Base-by-base conservation (phyloP, 2,888 invertebrate genomes). In the Metellina segmentata region DNA sequence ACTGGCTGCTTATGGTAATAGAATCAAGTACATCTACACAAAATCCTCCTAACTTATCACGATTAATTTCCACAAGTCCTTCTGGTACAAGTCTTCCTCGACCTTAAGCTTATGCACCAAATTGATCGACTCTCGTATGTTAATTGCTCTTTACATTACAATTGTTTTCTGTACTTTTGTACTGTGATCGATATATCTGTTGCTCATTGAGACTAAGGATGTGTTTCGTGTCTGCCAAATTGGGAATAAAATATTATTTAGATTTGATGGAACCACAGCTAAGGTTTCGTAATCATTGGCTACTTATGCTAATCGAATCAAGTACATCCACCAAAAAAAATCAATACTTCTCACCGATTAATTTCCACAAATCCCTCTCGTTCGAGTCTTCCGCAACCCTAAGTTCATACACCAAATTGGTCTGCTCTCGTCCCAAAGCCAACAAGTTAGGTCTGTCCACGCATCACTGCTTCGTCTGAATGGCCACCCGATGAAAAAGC, bases 31-130 rank as follows among this genome's bases (percentile, higher is more conserved):
- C 4, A 34, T 34, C 34, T 4, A 34, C 34, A 20, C 16, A 20
- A 72, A 72, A 11, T 82, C 20, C 81, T 82, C 48, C 19, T n/a
- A 61, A 74, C 7, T n/a, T n/a, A n/a, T n/a, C n/a, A n/a, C 74
- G 20, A 85, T 85, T 75, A 75, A 85, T 85, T 48, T 53, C 74
- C 16, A 34, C 48, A 8, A 85, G 75, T 85, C 75, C 20, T 48
- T 81, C 70, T 61, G 13, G 6, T 48, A 19, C 82, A 52, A 52
- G 6, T 19, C 69, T 72, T 72, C 82, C 82, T 7, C 82, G 72
- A 82, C 81, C 71, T 6, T n/a, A 85, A 85, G 83, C 74, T 53
- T n/a, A 20, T n/a, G n/a, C n/a, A n/a, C n/a, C n/a, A n/a, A n/a
- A n/a, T n/a, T n/a, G n/a, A n/a, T n/a, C n/a, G n/a, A n/a, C n/a